Evolutionary conservation across 2,113 vertebrate species (phyloP).

Genomic region (Naja naja): DNA sequence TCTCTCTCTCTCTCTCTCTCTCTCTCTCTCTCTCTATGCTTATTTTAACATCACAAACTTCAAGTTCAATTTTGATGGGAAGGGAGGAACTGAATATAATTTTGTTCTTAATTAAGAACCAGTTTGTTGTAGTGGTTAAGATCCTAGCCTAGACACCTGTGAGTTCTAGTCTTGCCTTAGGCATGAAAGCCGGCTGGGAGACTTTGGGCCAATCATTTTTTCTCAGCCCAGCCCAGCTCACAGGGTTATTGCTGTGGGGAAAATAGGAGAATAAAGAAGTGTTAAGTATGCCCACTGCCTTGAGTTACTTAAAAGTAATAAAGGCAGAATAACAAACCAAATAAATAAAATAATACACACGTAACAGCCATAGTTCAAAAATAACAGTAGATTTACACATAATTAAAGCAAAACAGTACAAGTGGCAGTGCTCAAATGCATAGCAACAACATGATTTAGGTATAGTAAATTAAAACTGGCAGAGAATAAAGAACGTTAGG

Average conservation of each 20-base stretch:
- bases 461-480: not conserved
- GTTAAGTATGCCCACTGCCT: too few relatives aligned
- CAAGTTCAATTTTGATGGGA: not conserved
- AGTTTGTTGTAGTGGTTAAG: not conserved
- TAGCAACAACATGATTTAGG: not conserved
- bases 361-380: not conserved
- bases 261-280: not conserved
- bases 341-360: not conserved
- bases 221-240: not conserved
- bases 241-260: not conserved
- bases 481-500: not conserved
- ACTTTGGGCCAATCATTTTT: not conserved
- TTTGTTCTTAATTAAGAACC: not conserved
- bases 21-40: not conserved
- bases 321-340: not conserved
- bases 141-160: not conserved
- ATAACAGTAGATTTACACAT: not conserved
- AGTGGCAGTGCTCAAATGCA: not conserved
- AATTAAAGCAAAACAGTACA: not conserved
- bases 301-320: not conserved
- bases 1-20: too few relatives aligned
- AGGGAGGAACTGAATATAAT: not conserved
- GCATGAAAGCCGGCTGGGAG: not conserved
- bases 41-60: not conserved
- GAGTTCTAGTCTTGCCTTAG: not conserved